Evolutionary conservation across 53 echinoderm and acorn worm genomes (phyloP).

Genomic region (Patiria pectinifera): DNA sequence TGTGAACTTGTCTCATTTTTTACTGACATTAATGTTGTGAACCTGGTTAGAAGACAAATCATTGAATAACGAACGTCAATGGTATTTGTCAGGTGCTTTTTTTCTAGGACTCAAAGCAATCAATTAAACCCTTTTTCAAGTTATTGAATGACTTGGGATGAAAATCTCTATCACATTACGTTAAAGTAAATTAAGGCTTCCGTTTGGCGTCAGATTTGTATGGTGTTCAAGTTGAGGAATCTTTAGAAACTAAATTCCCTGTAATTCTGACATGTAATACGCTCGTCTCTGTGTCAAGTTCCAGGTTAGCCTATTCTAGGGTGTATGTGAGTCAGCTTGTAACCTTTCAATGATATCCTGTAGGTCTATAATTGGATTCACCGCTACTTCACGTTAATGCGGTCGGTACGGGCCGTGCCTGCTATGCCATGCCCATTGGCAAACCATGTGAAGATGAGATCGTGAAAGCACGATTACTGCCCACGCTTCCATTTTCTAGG

Average conservation of each 20-base stretch:
- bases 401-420: neutral
- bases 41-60: too few species aligned
- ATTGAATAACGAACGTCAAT: too few species aligned
- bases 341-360: neutral
- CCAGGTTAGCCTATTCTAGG: neutral
- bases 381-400: neutral
- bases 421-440: neutral
- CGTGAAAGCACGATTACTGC: neutral
- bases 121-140: too few species aligned
- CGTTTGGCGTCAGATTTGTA: neutral
- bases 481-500: neutral
- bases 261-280: too few species aligned
- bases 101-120: too few species aligned
- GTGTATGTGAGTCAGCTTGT: neutral
- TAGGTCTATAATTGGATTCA: neutral
- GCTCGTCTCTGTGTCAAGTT: neutral
- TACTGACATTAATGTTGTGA: neutral
- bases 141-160: too few species aligned
- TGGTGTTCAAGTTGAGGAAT: too few species aligned
- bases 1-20: neutral
- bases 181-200: neutral
- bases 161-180: too few species aligned
- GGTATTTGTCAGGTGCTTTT: too few species aligned
- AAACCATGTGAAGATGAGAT: neutral
- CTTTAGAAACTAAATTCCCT: too few species aligned